Base-by-base conservation (phyloP, 2,797 vertebrate species). In the Cetoscarus ocellatus region DNA sequence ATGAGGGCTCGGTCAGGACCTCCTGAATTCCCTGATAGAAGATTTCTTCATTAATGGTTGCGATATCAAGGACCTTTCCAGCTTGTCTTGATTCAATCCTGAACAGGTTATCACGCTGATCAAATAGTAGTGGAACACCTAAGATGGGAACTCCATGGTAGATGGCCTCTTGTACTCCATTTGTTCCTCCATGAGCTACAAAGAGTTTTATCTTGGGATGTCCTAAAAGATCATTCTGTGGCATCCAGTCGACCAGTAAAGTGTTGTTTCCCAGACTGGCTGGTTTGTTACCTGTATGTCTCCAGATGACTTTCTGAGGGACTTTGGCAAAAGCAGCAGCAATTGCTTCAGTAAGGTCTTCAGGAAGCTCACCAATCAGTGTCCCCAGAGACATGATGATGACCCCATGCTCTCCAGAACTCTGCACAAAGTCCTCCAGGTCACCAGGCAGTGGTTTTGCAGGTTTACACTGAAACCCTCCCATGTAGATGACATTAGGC, bases 321-420 rank as follows among this genome's bases (percentile, higher is more conserved):
- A 94, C 59, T 60, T 90, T 77, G 9, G 93, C 81, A 52, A 94
- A 93, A 66, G 79, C 67, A 54, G 88, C 76, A 3, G 92, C 91
- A 0, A 94, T 88, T 45, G 78, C 65, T 36, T 94, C 57, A 0
- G 85, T 61, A 11, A 92, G 7, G 5, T 90, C 89, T 6, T 35
- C 12, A 6, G 90, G 91, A 57, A 93, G 86, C 8, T 85, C 44
- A 3, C 19, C 70, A 0, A 93, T 64, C 66, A 94, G 82, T 0
- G 92, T 90, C n/a, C 91, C 92, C 51, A 93, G 7, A 58, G 93
- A 93, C 89, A 94, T 95, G 3, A 96, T 54, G 35, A 97, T 79
- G 60, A 94, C 64, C 17, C 94, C 93, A 42, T 93, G 85, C 0
- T 93, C 88, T 64, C 90, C 91, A 51, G 93, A 94, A 39, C 88